phyloP scores from a whole-genome alignment of 2,888 invertebrate genomes.

The Mythimna vitellina region DNA sequence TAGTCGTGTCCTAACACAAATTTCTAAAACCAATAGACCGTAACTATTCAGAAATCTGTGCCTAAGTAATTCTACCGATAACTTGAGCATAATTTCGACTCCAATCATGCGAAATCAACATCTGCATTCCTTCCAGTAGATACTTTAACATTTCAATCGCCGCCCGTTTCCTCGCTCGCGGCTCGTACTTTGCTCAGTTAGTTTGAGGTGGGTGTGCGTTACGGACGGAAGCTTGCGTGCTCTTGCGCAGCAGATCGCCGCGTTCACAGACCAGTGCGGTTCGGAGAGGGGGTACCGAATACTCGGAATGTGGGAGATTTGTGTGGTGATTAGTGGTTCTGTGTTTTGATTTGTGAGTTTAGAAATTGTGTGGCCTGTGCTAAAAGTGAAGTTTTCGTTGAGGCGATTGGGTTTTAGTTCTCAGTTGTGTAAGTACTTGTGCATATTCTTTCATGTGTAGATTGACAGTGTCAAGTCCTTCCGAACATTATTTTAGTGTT shows the following conservation, averaged over 20 bases:
- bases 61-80: constrained; percentile 6
- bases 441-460: constrained; percentile 1
- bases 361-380: constrained; percentile 46
- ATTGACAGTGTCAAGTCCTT: neutral
- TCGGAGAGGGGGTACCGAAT: constrained; percentile 56
- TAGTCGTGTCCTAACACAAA: constrained; percentile 8
- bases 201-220: constrained; percentile 69
- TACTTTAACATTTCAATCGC: constrained; percentile 35
- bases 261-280: constrained; percentile 68
- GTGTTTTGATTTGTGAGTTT: constrained; percentile 57
- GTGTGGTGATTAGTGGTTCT: constrained; percentile 54
- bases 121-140: constrained; percentile 21
- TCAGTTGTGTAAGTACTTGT: constrained; percentile 27
- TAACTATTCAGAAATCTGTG: constrained; percentile 23
- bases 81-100: constrained; percentile 31
- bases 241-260: constrained; percentile 78
- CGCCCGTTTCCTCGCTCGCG: constrained; percentile 61
- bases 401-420: neutral
- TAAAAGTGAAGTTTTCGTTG: constrained; percentile 33
- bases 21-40: constrained; percentile 20
- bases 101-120: constrained; percentile 27
- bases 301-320: constrained; percentile 54
- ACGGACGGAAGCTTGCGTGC: constrained; percentile 81
- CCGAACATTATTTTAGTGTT: constrained; percentile 18
- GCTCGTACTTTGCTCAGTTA: constrained; percentile 67